These are phyloP conservation scores for Cartodere bifasciata DNA, from an alignment of 2,888 invertebrate genomes.

Conservation along the genomic window DNA sequence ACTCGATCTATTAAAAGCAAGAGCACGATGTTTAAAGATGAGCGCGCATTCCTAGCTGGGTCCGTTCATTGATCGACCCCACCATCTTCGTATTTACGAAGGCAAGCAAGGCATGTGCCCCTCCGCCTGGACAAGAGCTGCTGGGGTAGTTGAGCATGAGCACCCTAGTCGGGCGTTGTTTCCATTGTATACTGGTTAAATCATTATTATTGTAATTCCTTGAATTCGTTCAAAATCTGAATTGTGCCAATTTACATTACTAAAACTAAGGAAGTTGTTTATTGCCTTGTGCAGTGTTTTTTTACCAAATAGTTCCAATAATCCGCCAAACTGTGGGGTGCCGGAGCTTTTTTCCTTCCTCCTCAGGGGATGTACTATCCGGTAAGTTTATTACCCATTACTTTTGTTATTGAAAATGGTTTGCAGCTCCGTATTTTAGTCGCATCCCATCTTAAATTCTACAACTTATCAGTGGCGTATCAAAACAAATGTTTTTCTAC, in stretches of 20 bases:
- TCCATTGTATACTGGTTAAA: conserved; percentile 6
- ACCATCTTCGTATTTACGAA: conserved; percentile 16
- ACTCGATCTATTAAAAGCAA: conserved; percentile 8
- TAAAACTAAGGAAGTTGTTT: neutral
- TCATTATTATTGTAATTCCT: neutral
- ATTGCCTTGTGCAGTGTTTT: conserved; percentile 28
- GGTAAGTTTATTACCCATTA: too few relatives aligned
- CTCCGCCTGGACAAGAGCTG: conserved; percentile 20
- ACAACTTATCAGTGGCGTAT: too few relatives aligned
- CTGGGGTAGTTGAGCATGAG: conserved; percentile 29
- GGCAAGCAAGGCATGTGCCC: conserved; percentile 20
- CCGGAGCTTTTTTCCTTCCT: conserved; percentile 91
- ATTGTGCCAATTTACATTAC: conserved; percentile 4
- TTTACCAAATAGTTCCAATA: conserved; percentile 32
- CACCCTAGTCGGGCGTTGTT: conserved; percentile 31
- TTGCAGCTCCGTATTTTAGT: too few relatives aligned
- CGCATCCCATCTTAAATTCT: too few relatives aligned
- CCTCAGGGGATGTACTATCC: conserved; percentile 95
- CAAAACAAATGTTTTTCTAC: too few relatives aligned
- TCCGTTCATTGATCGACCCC: conserved; percentile 32
- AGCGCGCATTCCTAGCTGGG: conserved; percentile 22
- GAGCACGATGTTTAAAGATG: conserved; percentile 12
- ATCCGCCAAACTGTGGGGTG: conserved; percentile 95
- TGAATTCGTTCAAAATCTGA: too few relatives aligned
- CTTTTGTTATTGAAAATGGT: too few relatives aligned